Conservation (phyloP, 64 coral and sea anemone species). For the Pocillopora verrucosa region DNA sequence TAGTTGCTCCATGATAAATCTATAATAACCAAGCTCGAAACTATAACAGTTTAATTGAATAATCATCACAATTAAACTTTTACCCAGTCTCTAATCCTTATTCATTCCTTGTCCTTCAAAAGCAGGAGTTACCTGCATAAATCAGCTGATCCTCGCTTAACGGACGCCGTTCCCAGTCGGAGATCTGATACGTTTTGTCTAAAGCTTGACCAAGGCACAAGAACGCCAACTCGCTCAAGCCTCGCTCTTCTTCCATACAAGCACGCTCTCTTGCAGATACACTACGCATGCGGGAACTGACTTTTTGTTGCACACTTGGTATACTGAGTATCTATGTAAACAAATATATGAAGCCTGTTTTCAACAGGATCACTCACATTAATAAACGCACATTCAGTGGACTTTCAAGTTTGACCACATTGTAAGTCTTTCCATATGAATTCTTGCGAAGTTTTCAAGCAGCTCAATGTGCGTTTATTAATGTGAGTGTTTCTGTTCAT, state of each 20-base stretch:
- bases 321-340: conserved; percentile 8
- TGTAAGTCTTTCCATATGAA: neutral
- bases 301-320: conserved; percentile 21
- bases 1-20: no score
- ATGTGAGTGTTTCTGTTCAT: no score
- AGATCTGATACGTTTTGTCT: conserved; percentile 95
- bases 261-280: conserved; percentile 12
- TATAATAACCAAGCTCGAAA: no score
- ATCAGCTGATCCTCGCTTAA: conserved; percentile 71
- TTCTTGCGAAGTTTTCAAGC: no score
- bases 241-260: conserved; percentile 54
- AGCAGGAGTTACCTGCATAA: conserved; percentile 73
- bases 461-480: no score
- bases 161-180: conserved; percentile 94
- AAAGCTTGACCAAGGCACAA: conserved; percentile 80
- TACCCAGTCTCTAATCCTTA: no score
- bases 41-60: no score
- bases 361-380: neutral
- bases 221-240: conserved; percentile 87
- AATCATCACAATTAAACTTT: no score
- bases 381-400: neutral
- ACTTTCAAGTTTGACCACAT: neutral
- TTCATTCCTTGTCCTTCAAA: no score
- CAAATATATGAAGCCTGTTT: neutral
- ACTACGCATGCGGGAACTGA: conserved; percentile 1